Evolutionary conservation across 2,797 vertebrate species (phyloP).

Genomic region (Capromys pilorides): DNA sequence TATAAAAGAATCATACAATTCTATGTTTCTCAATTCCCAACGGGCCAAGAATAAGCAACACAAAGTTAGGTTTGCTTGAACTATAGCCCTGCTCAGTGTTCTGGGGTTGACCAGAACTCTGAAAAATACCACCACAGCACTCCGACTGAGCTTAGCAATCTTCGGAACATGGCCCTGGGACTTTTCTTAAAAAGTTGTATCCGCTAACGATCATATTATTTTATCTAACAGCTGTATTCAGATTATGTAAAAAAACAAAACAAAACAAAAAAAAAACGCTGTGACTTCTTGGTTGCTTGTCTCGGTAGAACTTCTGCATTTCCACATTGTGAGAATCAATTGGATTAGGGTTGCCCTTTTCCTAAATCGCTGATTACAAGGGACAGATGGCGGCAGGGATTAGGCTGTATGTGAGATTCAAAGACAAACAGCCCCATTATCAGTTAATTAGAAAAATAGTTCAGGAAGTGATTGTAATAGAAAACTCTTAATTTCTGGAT

Average conservation of each 20-base stretch:
- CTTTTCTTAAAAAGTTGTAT: not conserved
- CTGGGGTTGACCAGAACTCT: not conserved
- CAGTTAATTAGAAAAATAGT: not conserved
- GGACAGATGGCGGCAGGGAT: not conserved
- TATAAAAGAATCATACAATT: slow-evolving; percentile 39
- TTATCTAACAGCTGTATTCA: slow-evolving; percentile 3
- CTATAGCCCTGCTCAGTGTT: not conserved
- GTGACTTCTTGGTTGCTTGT: slow-evolving; percentile 10
- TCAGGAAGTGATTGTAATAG: not conserved
- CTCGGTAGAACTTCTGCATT: not conserved
- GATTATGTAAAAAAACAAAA: not conserved
- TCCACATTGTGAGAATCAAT: not conserved
- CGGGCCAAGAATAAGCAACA: slow-evolving; percentile 16
- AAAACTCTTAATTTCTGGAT: not conserved
- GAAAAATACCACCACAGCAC: not conserved
- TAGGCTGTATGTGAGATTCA: not conserved
- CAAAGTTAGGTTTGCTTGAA: slow-evolving; percentile 22
- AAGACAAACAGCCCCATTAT: not conserved
- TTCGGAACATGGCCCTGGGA: not conserved
- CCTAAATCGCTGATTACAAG: not conserved
- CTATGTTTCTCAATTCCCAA: slow-evolving; percentile 2
- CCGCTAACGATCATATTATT: not conserved
- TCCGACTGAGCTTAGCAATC: not conserved
- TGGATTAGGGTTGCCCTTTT: not conserved
- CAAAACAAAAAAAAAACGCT: not conserved